Evolutionary conservation across 2,113 vertebrate species (phyloP).

Genomic region (Amia ocellicauda): DNA sequence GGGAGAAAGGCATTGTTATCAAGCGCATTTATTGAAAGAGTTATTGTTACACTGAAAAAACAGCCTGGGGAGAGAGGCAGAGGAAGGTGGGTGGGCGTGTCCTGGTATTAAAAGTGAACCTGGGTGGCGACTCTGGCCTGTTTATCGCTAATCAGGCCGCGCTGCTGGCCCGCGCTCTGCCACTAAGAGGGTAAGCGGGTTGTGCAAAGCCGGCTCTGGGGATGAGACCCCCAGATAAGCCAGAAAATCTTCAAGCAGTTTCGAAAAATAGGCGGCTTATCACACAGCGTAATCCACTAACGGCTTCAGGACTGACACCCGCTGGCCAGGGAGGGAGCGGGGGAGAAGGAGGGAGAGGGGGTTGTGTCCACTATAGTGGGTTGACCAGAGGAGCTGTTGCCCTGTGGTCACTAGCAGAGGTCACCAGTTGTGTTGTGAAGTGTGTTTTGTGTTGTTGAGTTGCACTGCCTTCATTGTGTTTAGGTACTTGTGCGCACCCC

Average conservation of each 20-base stretch:
- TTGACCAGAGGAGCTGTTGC: too few relatives aligned
- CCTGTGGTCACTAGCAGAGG: too few relatives aligned
- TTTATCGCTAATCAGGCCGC: slow-evolving; percentile 70
- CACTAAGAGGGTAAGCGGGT: slow-evolving; percentile 61
- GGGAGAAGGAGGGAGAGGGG: slow-evolving; percentile 33
- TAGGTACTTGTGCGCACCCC: too few relatives aligned
- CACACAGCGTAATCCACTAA: slow-evolving; percentile 70
- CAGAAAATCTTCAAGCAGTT: slow-evolving; percentile 66
- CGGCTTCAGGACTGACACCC: slow-evolving; percentile 41
- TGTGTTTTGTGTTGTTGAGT: too few relatives aligned
- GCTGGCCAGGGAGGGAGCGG: slow-evolving; percentile 23
- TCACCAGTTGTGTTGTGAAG: too few relatives aligned
- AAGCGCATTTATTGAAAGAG: too few relatives aligned
- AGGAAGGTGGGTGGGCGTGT: neutral
- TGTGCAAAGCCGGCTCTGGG: slow-evolving; percentile 57
- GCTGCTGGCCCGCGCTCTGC: slow-evolving; percentile 64
- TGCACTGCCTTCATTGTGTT: too few relatives aligned
- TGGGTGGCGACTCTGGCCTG: slow-evolving; percentile 44
- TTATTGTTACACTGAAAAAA: too few relatives aligned
- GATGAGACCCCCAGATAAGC: slow-evolving; percentile 67
- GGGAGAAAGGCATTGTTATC: too few relatives aligned
- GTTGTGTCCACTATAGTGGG: too few relatives aligned
- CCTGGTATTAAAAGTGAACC: slow-evolving; percentile 59
- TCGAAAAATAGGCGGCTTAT: slow-evolving; percentile 75
- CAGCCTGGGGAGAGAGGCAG: too few relatives aligned